Evolutionary conservation across 2,888 invertebrate species (phyloP), one percentile per base, ranked within the genome.

Genomic region (Tryphoninae sp.): DNA sequence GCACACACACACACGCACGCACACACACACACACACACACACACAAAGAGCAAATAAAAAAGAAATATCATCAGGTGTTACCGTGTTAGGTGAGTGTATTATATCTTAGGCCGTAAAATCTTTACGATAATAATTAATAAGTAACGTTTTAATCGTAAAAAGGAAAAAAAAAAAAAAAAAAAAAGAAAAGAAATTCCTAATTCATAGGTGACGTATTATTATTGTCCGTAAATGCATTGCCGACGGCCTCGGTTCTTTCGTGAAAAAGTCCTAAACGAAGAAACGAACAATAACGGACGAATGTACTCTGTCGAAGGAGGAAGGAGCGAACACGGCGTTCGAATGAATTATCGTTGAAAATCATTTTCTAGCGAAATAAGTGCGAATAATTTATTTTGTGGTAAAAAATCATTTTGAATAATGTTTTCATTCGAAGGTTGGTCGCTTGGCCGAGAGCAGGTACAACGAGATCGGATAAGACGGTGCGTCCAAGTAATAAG

Each of bases 31-130:
- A 53, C n/a, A 45, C 45, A 45, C 45, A 45, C 2, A 45, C 9
- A 45, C 45, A 13, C 1, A 69, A 26, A 11, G 23, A 75, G 58
- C 23, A 33, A 65, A 59, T 58, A 45, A 22, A 67, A 65, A 53
- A 71, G 78, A 78, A 86, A 88, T 88, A 89, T 89, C 88, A 89
- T 89, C 88, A 86, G 89, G 87, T 89, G 88, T 73, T 81, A 78
- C 67, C 86, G 86, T 89, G 83, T 87, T 88, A 90, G 88, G 86
- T 89, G 87, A 90, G 86, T 89, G 89, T 90, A 89, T 89, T 89
- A 90, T 89, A 90, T 87, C 86, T 86, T 89, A 89, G 87, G 84
- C 71, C 78, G 62, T 83, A 87, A 88, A 86, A 87, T 86, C 86
- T 88, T 89, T 89, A 88, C 84, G 87, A 88, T 89, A 88, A 88